Conservation (phyloP, 2,888 invertebrate species). For the Dinocampus coccinellae region DNA sequence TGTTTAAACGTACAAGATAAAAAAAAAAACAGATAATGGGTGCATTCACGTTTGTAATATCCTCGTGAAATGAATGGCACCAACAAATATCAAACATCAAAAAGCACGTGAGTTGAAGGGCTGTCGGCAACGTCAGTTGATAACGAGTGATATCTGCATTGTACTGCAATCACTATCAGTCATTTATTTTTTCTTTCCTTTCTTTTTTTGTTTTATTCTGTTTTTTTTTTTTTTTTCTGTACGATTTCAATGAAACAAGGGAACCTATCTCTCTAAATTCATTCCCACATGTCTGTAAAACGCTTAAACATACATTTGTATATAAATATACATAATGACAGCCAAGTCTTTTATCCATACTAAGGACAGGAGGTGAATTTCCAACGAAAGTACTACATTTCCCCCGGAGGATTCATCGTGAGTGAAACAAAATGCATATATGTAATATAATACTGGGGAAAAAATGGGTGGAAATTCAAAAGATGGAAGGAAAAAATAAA, state of each 20-base stretch:
- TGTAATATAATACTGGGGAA: neutral
- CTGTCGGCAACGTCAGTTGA: slow-evolving; percentile 3
- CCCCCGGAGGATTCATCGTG: neutral
- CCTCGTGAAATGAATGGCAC: neutral
- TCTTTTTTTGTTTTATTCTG: too few species aligned
- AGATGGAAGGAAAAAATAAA: neutral
- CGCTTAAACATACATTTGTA: neutral
- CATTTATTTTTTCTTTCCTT: too few species aligned
- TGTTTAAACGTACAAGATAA: neutral
- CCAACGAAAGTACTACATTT: neutral
- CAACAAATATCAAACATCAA: neutral
- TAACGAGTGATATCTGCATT: slow-evolving; percentile 3
- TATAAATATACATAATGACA: neutral
- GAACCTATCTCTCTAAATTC: neutral
- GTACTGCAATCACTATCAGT: neutral
- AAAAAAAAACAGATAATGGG: neutral
- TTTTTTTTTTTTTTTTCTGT: neutral
- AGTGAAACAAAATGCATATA: neutral
- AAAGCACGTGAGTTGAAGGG: neutral
- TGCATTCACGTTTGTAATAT: neutral
- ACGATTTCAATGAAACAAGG: slow-evolving; percentile 4
- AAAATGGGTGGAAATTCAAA: neutral
- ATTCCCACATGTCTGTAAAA: neutral
- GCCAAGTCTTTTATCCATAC: neutral
- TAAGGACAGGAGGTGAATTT: slow-evolving; percentile 8